Evolutionary conservation across 2,888 invertebrate genomes (phyloP).

Genomic region (Himalopsyche kuldschensis): DNA sequence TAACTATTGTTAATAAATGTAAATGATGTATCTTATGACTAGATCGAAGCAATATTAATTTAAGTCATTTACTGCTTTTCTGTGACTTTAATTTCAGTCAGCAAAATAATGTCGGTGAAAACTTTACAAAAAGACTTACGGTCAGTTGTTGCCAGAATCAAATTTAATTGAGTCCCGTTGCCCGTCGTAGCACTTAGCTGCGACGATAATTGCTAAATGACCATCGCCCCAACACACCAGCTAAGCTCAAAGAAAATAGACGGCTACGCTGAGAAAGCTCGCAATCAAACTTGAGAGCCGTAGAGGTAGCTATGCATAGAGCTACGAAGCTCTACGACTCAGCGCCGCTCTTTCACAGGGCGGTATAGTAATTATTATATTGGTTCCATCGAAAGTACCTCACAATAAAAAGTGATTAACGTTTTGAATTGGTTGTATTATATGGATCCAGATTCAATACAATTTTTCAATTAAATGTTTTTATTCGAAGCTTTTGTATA

Average conservation of each 20-base stretch:
- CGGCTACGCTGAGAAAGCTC: background rate
- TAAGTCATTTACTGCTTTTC: too few relatives aligned
- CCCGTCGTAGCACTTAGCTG: background rate
- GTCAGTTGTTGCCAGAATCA: background rate
- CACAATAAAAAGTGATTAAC: too few relatives aligned
- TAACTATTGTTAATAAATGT: too few relatives aligned
- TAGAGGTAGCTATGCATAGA: background rate
- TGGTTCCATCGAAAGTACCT: background rate
- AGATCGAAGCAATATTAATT: too few relatives aligned
- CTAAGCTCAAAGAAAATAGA: background rate
- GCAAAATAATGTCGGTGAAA: too few relatives aligned
- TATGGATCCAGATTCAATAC: too few relatives aligned
- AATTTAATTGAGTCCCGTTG: background rate
- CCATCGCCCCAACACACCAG: background rate
- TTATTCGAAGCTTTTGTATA: too few relatives aligned
- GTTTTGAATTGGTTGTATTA: too few relatives aligned
- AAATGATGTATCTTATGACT: too few relatives aligned
- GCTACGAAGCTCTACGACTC: background rate
- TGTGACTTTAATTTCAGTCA: too few relatives aligned
- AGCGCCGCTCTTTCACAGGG: background rate
- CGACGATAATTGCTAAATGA: background rate
- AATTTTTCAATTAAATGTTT: too few relatives aligned
- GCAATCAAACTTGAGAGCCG: constrained; percentile 1
- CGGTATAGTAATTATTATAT: background rate
- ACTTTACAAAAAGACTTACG: too few relatives aligned